phyloP scores from a whole-genome alignment of 2,888 invertebrate species.

The Cyclophora punctaria region DNA sequence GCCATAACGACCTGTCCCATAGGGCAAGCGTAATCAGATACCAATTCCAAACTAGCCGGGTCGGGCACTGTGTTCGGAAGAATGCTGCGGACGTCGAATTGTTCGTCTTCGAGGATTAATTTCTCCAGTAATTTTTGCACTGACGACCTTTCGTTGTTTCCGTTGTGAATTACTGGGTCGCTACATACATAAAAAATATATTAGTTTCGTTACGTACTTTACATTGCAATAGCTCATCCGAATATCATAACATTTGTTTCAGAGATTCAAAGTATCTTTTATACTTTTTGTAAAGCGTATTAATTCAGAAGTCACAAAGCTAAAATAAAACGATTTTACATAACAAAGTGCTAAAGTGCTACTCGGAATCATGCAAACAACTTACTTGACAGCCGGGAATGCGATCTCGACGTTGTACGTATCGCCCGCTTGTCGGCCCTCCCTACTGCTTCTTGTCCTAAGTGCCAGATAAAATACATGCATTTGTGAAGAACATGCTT shows the following conservation, averaged over 20 bases:
- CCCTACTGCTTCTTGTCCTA: constrained; percentile 82
- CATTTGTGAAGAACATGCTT: constrained; percentile 67
- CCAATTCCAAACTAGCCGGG: constrained; percentile 89
- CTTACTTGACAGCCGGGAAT: constrained; percentile 94
- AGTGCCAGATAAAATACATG: constrained; percentile 73
- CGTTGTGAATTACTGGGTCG: constrained; percentile 91
- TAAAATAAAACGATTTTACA: constrained; percentile 12
- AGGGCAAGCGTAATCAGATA: constrained; percentile 94
- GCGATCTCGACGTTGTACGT: constrained; percentile 94
- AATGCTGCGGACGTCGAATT: constrained; percentile 94
- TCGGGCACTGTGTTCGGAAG: constrained; percentile 96
- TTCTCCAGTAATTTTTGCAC: constrained; percentile 90
- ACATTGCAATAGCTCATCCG: background rate
- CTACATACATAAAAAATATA: constrained; percentile 49
- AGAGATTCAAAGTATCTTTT: background rate
- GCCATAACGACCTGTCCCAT: constrained; percentile 95
- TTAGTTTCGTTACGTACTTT: too few species aligned
- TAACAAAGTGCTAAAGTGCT: constrained; percentile 33
- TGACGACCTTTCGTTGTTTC: constrained; percentile 89
- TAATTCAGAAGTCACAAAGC: constrained; percentile 13
- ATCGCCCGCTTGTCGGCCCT: constrained; percentile 90
- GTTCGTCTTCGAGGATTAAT: constrained; percentile 93
- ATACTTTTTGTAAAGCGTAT: constrained; percentile 2
- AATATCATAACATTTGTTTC: background rate
- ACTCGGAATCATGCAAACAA: constrained; percentile 46